A percentile compares a stretch with the other conserved stretches of the same genome.
phyloP scores from a whole-genome alignment of 2,888 invertebrate species.

The Baccha elongata region DNA sequence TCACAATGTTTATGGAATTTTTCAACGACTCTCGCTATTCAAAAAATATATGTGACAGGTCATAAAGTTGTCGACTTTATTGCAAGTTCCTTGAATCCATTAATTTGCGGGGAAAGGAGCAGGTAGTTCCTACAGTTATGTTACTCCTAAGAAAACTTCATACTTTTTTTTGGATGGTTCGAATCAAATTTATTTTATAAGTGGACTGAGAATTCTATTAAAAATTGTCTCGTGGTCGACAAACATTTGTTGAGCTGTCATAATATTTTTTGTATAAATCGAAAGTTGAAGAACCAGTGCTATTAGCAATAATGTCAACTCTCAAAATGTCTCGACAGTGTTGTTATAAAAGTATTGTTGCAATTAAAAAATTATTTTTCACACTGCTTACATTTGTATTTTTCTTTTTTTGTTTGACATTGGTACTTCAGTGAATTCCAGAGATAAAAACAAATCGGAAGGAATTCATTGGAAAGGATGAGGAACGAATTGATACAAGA shows the following conservation, averaged over 20 bases:
- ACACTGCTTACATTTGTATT: no score
- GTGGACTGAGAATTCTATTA: no score
- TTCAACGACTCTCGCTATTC: conserved; percentile 18
- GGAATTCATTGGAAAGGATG: conserved; percentile 21
- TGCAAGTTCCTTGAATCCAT: conserved; percentile 50
- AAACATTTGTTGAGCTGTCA: no score
- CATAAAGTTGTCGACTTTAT: conserved; percentile 45
- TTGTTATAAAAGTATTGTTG: no score
- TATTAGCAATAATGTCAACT: no score
- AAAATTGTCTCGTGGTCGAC: no score
- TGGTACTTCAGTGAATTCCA: not conserved
- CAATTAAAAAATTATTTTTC: no score
- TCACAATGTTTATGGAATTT: conserved; percentile 20
- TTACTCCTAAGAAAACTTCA: not conserved
- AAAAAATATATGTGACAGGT: not conserved
- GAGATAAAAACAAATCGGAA: not conserved
- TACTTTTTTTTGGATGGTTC: no score
- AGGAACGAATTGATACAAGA: not conserved
- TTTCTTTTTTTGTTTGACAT: not conserved
- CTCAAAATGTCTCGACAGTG: no score
- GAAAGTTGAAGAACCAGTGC: no score
- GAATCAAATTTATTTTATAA: no score
- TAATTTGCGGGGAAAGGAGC: not conserved
- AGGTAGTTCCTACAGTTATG: conserved; percentile 4
- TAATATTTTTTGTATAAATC: no score